Conservation (phyloP, 2,113 vertebrate species). For the Galeopterus variegatus region DNA sequence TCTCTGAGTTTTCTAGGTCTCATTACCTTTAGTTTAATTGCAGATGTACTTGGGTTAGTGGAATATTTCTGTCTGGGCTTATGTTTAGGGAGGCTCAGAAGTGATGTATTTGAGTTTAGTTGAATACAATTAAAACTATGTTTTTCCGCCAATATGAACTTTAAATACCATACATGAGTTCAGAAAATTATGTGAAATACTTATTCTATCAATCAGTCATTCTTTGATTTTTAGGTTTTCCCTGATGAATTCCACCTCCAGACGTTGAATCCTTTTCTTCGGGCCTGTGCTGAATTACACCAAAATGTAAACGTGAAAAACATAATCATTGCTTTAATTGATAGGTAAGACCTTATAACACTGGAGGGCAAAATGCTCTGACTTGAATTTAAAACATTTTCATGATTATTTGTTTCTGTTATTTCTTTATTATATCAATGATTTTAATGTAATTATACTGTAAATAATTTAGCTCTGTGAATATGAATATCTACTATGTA, state of each 20-base stretch:
- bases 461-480: neutral
- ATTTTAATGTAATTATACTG: neutral
- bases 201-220: neutral
- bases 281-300: slow-evolving; percentile 98
- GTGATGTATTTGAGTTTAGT: neutral
- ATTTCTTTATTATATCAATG: neutral
- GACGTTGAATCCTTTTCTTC: slow-evolving; percentile 98
- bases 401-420: neutral
- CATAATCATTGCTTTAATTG: slow-evolving; percentile 99
- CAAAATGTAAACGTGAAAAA: slow-evolving; percentile 99
- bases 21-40: neutral
- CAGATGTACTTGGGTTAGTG: neutral
- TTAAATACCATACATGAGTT: neutral
- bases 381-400: neutral
- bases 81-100: slow-evolving; percentile 20
- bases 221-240: slow-evolving; percentile 93
- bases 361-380: neutral
- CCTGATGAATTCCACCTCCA: slow-evolving; percentile 99
- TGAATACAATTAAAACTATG: neutral
- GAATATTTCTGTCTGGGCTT: neutral
- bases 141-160: neutral
- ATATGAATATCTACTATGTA: neutral
- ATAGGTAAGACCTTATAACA: slow-evolving; percentile 91
- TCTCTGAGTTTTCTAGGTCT: neutral
- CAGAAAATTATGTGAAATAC: neutral